Percentiles rank a stretch among this genome's conserved stretches.
Conservation (phyloP, 2,888 invertebrate genomes). For the Oasisia sp. region DNA sequence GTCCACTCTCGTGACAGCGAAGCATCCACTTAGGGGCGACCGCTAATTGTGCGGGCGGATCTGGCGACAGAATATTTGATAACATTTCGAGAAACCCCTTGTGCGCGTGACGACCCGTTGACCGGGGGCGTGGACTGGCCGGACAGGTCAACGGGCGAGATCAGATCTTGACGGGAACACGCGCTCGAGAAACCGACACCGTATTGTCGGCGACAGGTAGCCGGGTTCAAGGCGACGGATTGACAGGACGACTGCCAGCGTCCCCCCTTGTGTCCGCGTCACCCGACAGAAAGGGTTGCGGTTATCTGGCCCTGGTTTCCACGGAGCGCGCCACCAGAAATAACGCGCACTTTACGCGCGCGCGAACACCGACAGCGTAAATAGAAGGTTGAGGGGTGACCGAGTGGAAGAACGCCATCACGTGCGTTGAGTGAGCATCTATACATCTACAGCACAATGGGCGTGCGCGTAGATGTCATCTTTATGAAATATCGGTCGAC, state of each 20-base stretch:
- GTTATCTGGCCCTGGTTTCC: constrained; percentile 2
- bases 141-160: background rate
- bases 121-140: background rate
- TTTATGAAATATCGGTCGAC: background rate
- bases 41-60: background rate
- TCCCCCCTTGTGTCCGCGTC: background rate
- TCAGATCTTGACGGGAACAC: background rate
- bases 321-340: background rate
- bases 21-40: background rate
- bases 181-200: background rate
- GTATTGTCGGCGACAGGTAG: background rate
- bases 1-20: background rate
- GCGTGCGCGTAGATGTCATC: background rate
- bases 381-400: background rate
- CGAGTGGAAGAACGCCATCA: background rate
- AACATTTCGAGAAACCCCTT: background rate
- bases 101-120: background rate
- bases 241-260: background rate
- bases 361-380: background rate
- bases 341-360: background rate
- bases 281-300: background rate
- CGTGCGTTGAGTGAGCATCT: background rate
- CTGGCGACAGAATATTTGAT: background rate
- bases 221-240: background rate
- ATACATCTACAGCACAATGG: background rate